Conservation (phyloP, 2,797 vertebrate genomes). For the Sphaeramia orbicularis region DNA sequence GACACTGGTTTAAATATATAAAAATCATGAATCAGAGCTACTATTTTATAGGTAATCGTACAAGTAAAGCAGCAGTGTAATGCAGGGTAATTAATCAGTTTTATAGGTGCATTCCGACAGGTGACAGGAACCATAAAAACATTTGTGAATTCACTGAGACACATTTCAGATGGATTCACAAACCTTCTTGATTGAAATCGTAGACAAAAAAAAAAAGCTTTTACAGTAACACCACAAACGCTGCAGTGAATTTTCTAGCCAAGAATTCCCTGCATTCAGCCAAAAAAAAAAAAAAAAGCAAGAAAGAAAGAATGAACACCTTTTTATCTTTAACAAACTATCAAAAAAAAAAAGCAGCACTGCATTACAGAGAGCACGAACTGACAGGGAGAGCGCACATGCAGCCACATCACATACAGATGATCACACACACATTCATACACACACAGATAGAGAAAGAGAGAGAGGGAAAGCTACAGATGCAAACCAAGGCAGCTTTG, state of each 20-base stretch:
- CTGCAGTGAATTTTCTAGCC: constrained; percentile 53
- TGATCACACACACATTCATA: constrained; percentile 30
- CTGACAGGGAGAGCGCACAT: constrained; percentile 30
- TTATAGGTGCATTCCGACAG: constrained; percentile 68
- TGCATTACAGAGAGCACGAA: constrained; percentile 51
- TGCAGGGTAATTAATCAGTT: constrained; percentile 51
- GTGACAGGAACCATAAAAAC: constrained; percentile 46
- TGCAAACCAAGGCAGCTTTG: constrained; percentile 45
- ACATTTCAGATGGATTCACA: background rate
- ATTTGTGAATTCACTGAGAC: background rate
- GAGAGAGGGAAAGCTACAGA: constrained; percentile 19
- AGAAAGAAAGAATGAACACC: background rate
- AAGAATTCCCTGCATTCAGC: constrained; percentile 38
- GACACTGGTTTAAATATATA: constrained; percentile 13
- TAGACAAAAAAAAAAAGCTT: constrained; percentile 10
- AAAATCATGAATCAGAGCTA: constrained; percentile 7
- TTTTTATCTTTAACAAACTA: constrained; percentile 60
- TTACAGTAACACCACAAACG: constrained; percentile 41
- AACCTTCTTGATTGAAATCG: constrained; percentile 6
- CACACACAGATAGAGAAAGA: constrained; percentile 35
- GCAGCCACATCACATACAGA: constrained; percentile 59
- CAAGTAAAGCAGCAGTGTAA: constrained; percentile 23
- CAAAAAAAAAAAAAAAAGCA: constrained; percentile 11
- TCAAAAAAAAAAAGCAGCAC: constrained; percentile 27
- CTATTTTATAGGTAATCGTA: background rate